Base-by-base conservation (phyloP, 2,888 invertebrate genomes). In the Ophion slaviceki region DNA sequence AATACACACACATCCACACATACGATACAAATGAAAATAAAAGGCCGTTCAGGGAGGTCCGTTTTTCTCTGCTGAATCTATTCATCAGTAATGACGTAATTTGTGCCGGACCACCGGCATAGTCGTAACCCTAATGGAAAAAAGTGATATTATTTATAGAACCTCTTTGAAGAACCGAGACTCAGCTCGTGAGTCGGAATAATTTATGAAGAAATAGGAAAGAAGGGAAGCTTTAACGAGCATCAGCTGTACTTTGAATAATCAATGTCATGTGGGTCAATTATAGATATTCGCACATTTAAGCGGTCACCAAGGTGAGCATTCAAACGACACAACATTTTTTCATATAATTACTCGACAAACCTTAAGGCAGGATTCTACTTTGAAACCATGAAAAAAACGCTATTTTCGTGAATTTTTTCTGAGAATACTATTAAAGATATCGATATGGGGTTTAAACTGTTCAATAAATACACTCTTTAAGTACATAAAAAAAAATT, bases 301-400 rank as follows among this genome's bases (percentile, higher is more conserved):
- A 17, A 71, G 11, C 20, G 20, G 14, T 2, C 5, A 67, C 4
- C 20, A 47, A 36, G 57, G 17, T 47, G 14, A 10, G 8, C 3
- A 47, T 47, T 2, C 47, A 47, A 47, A 47, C 53, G 5, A 1
- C 57, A 3, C 28, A 59, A 71, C 1, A 59, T 71, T 36, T 36
- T 57, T 71, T 7, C 0, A 2, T 4, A 57, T 24, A 53, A 53
- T 53, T 53, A 10, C 61, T 68, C 59, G 66, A 20, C 68, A 5
- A 11, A n/a, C 28, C 24, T 82, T 47, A 14, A 71, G 40, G 53
- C n/a, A 71, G 40, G n/a, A n/a, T n/a, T n/a, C n/a, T n/a, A n/a
- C n/a, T n/a, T n/a, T n/a, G n/a, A n/a, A n/a, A n/a, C n/a, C n/a
- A n/a, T n/a, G n/a, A n/a, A n/a, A n/a, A n/a, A n/a, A n/a, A n/a